A percentile compares a stretch with the other conserved stretches of the same genome.
Conservation (phyloP, 2,113 vertebrate species). For the Baryphthengus martii region DNA sequence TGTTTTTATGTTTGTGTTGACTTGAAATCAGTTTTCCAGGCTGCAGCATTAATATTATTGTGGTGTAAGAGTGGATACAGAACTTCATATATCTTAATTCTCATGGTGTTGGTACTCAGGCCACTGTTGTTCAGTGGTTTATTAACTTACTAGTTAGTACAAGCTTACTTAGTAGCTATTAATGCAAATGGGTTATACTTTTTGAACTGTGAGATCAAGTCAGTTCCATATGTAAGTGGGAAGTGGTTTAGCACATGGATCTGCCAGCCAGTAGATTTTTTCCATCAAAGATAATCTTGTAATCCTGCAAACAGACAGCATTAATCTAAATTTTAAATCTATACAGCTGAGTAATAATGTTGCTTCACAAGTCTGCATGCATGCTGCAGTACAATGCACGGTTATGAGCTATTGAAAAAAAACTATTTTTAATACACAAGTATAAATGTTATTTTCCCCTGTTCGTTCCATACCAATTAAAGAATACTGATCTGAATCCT, state of each 20-base stretch:
- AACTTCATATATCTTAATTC: background rate
- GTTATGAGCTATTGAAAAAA: background rate
- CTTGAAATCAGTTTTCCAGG: background rate
- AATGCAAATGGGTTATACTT: constrained; percentile 24
- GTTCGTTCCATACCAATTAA: background rate
- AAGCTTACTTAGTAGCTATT: background rate
- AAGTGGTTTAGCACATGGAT: constrained; percentile 40
- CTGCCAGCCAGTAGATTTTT: constrained; percentile 41
- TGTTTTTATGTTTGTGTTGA: background rate
- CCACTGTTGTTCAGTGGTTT: background rate
- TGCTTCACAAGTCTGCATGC: background rate
- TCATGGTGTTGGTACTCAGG: background rate
- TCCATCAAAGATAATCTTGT: constrained; percentile 26
- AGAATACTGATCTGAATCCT: background rate
- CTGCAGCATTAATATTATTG: background rate
- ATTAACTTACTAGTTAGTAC: background rate
- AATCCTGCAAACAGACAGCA: constrained; percentile 46
- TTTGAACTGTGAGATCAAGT: constrained; percentile 43
- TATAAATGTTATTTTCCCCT: background rate
- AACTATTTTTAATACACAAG: background rate
- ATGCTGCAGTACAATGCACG: background rate
- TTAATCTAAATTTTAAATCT: constrained; percentile 59
- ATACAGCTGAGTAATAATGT: constrained; percentile 43
- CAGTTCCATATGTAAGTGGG: constrained; percentile 12
- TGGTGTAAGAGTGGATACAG: background rate